phyloP scores from a whole-genome alignment of 2,113 vertebrate genomes.

The Lepus americanus region DNA sequence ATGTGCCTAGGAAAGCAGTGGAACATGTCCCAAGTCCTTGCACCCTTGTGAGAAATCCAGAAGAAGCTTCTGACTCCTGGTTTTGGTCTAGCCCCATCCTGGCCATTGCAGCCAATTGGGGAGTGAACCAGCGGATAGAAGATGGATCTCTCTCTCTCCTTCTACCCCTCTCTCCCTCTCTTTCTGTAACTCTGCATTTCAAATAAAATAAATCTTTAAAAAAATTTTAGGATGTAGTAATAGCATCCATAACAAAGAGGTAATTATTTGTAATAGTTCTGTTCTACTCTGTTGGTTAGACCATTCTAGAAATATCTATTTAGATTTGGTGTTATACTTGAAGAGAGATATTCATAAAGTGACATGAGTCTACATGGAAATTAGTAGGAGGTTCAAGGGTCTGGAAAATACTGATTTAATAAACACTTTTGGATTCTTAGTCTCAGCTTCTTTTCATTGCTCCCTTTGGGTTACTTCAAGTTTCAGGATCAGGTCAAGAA shows the following conservation, averaged over 20 bases:
- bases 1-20: too few relatives aligned
- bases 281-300: background rate
- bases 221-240: background rate
- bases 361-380: background rate
- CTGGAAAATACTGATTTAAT: background rate
- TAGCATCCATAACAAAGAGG: background rate
- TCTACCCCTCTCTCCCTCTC: too few relatives aligned
- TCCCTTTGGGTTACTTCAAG: background rate
- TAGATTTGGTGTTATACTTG: slow-evolving; percentile 15
- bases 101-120: too few relatives aligned
- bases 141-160: too few relatives aligned
- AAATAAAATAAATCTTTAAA: too few relatives aligned
- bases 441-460: background rate
- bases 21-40: too few relatives aligned
- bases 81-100: too few relatives aligned
- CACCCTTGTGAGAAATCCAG: too few relatives aligned
- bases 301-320: background rate
- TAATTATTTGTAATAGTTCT: background rate
- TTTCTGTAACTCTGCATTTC: too few relatives aligned
- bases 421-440: background rate
- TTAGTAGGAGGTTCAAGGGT: background rate
- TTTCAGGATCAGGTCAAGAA: slow-evolving; percentile 13
- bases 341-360: slow-evolving; percentile 3
- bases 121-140: too few relatives aligned
- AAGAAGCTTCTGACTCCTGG: too few relatives aligned